Base-by-base conservation (phyloP, 1,140 invertebrate species). In the Penaeus vannamei region DNA sequence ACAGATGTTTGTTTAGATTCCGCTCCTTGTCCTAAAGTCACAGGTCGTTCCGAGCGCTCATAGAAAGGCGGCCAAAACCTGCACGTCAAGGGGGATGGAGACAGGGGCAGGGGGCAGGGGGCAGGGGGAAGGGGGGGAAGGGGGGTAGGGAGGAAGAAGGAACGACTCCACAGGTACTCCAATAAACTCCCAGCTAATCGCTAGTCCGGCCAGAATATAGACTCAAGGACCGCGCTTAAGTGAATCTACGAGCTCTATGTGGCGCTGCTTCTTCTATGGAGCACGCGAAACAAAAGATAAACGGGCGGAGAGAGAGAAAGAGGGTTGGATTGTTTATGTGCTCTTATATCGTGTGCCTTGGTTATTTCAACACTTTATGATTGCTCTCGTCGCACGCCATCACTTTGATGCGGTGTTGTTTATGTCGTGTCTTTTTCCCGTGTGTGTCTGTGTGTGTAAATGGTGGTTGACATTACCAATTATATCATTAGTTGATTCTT, bases 281-380 rank as follows among this genome's bases (percentile, higher is more conserved):
- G 64, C 19, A 46, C 59, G 36, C 59, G 59, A 36, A 12, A 19
- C 29, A 29, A 23, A 77, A 26, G n/a, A 72, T 8, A 26, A 72
- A 72, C n/a, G 66, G 19, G 32, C 1, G 59, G 32, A 42, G 84
- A 64, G 84, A 22, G 84, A n/a, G 76, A 61, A 69, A 26, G 59
- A 14, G 32, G 42, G 42, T 42, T 42, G 22, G 61, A 59, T 76
- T 86, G 72, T 46, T 79, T 79, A 36, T 77, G 29, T 64, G 17
- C 69, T 77, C 85, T 62, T 86, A 86, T 60, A 61, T 86, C 22
- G 80, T n/a, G 72, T n/a, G 26, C 61, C 46, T 42, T 62, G 32
- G n/a, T 36, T 60, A 20, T 12, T 53, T 53, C 76, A 77, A 53
- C 79, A 76, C 53, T 86, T 86, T 86, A 86, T 77, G 84, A 60